A percentile compares a stretch with the other conserved stretches of the same genome.
Conservation (phyloP, 2,113 vertebrate species). For the Python bivittatus region DNA sequence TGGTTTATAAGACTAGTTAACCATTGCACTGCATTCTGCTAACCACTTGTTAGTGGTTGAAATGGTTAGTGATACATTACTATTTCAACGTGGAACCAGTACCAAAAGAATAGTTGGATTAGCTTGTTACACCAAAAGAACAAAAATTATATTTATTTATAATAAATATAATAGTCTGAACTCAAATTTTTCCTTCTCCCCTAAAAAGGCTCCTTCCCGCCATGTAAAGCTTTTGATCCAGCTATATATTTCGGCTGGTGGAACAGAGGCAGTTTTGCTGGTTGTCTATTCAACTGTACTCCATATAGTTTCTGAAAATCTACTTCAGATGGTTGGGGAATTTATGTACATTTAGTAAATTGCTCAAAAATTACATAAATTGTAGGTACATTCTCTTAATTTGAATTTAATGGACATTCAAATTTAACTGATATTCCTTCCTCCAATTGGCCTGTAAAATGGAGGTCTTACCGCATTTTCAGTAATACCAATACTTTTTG, state of each 20-base stretch:
- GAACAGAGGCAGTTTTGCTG: neutral
- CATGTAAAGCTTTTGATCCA: neutral
- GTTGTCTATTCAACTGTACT: neutral
- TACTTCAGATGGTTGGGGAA: neutral
- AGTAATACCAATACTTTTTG: neutral
- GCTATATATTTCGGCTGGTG: neutral
- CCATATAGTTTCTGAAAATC: neutral
- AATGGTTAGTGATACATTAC: neutral
- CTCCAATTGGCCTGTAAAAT: neutral
- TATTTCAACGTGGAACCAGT: neutral
- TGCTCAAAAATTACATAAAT: neutral
- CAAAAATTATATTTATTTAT: neutral
- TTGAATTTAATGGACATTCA: neutral
- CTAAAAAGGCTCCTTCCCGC: neutral
- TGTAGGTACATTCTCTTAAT: neutral
- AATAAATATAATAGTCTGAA: neutral
- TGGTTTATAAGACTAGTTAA: neutral
- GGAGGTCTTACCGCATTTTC: neutral
- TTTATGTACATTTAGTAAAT: neutral
- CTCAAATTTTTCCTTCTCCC: neutral
- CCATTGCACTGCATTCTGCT: constrained; percentile 23
- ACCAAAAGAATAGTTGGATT: neutral
- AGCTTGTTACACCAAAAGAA: neutral
- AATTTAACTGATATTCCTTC: neutral
- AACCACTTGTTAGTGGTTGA: too few species aligned